A percentile compares a stretch with the other conserved stretches of the same genome.
These are phyloP conservation scores for Trachymyrmex cornetzi DNA, from an alignment of 1,140 invertebrate species.

Conservation along the genomic window DNA sequence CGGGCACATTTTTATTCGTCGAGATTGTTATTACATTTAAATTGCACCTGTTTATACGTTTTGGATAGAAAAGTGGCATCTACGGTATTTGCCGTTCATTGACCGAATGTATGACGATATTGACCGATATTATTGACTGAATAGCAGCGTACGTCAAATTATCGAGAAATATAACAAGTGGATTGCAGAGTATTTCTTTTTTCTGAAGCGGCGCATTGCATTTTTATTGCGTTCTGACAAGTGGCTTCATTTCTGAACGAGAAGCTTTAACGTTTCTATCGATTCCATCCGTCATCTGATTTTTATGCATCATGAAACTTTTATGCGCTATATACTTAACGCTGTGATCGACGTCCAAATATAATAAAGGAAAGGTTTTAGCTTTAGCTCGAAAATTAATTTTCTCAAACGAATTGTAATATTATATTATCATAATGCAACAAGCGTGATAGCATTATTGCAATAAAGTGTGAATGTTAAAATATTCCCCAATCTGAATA, in stretches of 20 bases:
- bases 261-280: constrained; percentile 42
- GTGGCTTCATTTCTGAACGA: constrained; percentile 45
- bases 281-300: constrained; percentile 30
- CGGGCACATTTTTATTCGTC: constrained; percentile 31
- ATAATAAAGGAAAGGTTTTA: constrained; percentile 11
- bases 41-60: constrained; percentile 22
- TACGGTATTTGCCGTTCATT: constrained; percentile 44
- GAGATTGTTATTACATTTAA: neutral
- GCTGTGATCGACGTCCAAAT: neutral
- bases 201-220: constrained; percentile 29
- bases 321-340: constrained; percentile 35
- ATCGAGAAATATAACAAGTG: constrained; percentile 60
- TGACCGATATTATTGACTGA: constrained; percentile 62
- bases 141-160: constrained; percentile 52
- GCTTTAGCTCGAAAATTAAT: constrained; percentile 6
- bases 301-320: constrained; percentile 58
- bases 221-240: constrained; percentile 58
- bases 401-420: neutral
- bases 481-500: constrained; percentile 12
- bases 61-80: constrained; percentile 20
- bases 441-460: neutral
- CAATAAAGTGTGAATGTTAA: neutral
- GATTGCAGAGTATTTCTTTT: constrained; percentile 47
- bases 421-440: constrained; percentile 17
- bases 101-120: constrained; percentile 50